Percentiles rank a stretch among this genome's conserved stretches.
These are phyloP conservation scores for Lynx canadensis DNA, from an alignment of 2,113 vertebrate genomes.

Conservation along the genomic window DNA sequence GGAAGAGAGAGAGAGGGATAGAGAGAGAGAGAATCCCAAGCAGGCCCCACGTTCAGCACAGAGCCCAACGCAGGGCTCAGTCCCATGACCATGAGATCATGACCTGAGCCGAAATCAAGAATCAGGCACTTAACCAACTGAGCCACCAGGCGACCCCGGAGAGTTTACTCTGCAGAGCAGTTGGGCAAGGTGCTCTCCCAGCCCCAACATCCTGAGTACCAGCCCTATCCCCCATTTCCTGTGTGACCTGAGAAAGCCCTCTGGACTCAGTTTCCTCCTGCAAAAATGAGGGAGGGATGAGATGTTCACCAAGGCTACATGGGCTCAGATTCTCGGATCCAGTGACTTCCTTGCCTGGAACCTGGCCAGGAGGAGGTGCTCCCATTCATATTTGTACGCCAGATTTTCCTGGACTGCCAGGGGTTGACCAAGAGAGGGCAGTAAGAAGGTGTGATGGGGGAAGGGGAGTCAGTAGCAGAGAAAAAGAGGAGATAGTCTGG, in stretches of 20 bases:
- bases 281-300: neutral
- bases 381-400: neutral
- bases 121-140: too few relatives aligned
- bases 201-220: neutral
- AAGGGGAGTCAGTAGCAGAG: neutral
- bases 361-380: neutral
- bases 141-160: neutral
- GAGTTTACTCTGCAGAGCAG: neutral
- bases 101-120: too few relatives aligned
- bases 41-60: too few relatives aligned
- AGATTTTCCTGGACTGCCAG: neutral
- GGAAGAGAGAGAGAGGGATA: too few relatives aligned
- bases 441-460: neutral
- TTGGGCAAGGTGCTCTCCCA: neutral
- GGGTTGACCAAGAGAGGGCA: neutral
- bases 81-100: too few relatives aligned
- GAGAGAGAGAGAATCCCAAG: too few relatives aligned
- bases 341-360: neutral
- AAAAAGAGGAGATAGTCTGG: neutral
- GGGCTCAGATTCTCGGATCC: neutral
- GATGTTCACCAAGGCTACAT: neutral
- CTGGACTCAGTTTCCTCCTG: neutral
- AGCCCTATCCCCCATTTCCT: neutral
- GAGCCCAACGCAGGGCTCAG: too few relatives aligned
- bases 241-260: neutral